Base-by-base conservation (phyloP, 1,140 invertebrate genomes). In the Lordiphosa collinella region DNA sequence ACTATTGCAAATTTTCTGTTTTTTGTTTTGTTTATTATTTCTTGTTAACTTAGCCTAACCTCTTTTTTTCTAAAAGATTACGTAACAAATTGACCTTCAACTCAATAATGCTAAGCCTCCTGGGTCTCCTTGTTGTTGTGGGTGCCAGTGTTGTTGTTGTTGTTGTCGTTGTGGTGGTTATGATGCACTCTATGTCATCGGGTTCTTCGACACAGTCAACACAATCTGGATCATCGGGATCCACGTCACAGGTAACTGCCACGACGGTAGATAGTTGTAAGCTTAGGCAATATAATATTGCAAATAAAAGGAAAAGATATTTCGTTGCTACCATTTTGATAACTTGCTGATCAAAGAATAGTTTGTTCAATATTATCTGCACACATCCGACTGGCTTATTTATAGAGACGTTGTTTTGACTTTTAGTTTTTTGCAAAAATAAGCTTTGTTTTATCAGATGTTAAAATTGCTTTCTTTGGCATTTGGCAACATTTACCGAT, bases 391-490 rank as follows among this genome's bases (percentile, higher is more conserved):
- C 32, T 22, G 5, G n/a, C 18, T 11, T 49, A 49, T 37, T 49
- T 49, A 49, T 49, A 37, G 2, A 9, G 11, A 49, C 25, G 5
- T 10, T 11, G 5, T 37, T 36, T 18, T 25, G 16, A 5, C 7
- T 36, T 49, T 49, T 1, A 9, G 16, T 36, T 37, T 36, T 37
- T 37, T 31, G n/a, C 32, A 22, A 36, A 10, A 43, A 8, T 14
- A 18, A 0, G 31, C 8, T 12, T 56, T 65, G 51, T 65, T 65
- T 16, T 37, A 48, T 49, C 62, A 65, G 51, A 48, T 65, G 62
- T 46, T 44, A 32, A 44, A 22, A 41, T 63, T n/a, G 8, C 29
- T 31, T 22, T 44, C 11, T 44, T 29, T 2, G 7, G 14, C 36
- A 61, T 32, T 64, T 64, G 37, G 51, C 60, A 56, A 64, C 34